Evolutionary conservation across 2,888 invertebrate species (phyloP).

Genomic region (Aspidiotus destructor): DNA sequence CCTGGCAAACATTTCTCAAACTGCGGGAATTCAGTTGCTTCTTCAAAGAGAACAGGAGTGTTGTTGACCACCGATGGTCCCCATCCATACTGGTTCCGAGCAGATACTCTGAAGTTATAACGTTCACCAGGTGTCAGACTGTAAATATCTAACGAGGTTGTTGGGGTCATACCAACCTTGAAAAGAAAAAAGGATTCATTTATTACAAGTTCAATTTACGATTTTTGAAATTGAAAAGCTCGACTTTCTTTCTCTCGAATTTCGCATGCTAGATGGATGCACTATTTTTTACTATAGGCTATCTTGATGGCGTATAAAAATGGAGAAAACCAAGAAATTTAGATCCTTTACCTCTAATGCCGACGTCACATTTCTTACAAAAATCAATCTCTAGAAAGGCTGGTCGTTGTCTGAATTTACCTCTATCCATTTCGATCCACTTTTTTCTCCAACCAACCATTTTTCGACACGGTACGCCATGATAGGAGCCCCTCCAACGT

Average conservation of each 20-base stretch:
- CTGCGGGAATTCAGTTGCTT: conserved; percentile 63
- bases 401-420: conserved; percentile 38
- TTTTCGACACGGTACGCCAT: conserved; percentile 73
- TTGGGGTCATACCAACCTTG: conserved; percentile 63
- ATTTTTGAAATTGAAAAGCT: not conserved
- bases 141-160: conserved; percentile 72
- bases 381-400: no score
- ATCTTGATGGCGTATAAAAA: no score
- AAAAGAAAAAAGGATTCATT: conserved; percentile 8
- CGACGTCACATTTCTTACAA: no score
- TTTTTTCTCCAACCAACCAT: conserved; percentile 68
- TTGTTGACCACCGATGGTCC: conserved; percentile 66
- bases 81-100: conserved; percentile 82
- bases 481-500: conserved; percentile 58
- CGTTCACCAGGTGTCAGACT: conserved; percentile 67
- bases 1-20: conserved; percentile 66
- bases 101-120: conserved; percentile 79
- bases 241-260: no score
- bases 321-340: no score
- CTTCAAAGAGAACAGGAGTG: conserved; percentile 54
- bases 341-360: no score
- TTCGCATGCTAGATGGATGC: no score
- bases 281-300: no score
- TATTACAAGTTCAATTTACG: not conserved
- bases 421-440: conserved; percentile 62